Percentiles rank a stretch among this genome's conserved stretches.
Evolutionary conservation across 2,113 vertebrate species (phyloP).

Genomic region (Scortum barcoo): DNA sequence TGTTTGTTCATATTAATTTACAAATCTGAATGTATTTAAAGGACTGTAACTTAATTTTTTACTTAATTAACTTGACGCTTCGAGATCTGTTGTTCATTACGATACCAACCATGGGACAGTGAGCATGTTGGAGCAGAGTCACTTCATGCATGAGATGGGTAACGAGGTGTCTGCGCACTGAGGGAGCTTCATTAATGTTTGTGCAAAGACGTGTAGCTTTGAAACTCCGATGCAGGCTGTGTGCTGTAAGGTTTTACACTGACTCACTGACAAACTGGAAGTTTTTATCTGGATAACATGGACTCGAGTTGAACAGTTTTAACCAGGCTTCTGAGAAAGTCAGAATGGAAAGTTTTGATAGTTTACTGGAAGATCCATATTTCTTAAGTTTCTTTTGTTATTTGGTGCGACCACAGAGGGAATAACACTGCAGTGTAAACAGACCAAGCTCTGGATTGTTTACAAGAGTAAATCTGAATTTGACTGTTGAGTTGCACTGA

Average conservation of each 20-base stretch:
- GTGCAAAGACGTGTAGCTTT: not conserved
- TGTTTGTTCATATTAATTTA: not conserved
- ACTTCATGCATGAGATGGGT: not conserved
- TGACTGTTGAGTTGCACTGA: constrained; percentile 2
- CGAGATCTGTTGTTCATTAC: not conserved
- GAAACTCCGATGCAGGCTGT: not conserved
- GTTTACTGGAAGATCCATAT: not conserved
- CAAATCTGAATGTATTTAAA: not conserved
- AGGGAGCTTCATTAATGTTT: not conserved
- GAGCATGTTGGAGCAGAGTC: not conserved
- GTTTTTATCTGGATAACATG: not conserved
- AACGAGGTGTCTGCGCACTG: not conserved
- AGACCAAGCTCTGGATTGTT: not conserved
- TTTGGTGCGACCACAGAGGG: not conserved
- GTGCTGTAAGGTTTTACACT: not conserved
- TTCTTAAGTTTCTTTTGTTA: not conserved
- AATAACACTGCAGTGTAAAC: not conserved
- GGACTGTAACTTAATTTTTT: too few relatives aligned
- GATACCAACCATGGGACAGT: not conserved
- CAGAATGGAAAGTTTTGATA: not conserved
- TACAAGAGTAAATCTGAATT: constrained; percentile 19
- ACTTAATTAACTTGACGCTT: too few relatives aligned
- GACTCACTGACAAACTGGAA: not conserved
- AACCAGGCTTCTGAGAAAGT: not conserved
- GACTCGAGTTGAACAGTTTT: not conserved